Conservation (phyloP, 1,140 invertebrate genomes). For the Trialeurodes vaporariorum region DNA sequence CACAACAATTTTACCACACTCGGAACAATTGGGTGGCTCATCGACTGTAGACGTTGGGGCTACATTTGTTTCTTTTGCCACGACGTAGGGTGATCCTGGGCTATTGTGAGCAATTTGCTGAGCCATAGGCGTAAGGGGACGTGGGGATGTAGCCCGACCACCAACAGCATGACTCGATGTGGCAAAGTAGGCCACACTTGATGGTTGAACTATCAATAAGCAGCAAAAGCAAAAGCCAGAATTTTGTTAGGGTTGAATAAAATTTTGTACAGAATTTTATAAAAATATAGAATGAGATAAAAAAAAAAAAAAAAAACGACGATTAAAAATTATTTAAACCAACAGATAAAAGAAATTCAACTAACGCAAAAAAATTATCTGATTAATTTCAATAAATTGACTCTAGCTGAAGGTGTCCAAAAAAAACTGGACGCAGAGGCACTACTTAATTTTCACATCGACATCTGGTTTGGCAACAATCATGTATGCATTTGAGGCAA, state of each 20-base stretch:
- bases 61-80: conserved; percentile 27
- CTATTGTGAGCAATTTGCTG: conserved; percentile 30
- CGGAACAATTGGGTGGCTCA: conserved; percentile 51
- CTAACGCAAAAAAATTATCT: no score
- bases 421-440: no score
- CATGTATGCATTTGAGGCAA: no score
- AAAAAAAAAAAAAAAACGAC: no score
- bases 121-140: conserved; percentile 35
- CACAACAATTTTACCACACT: conserved; percentile 62
- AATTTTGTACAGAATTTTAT: conserved; percentile 2
- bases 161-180: conserved; percentile 48
- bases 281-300: no score
- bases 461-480: no score
- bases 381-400: no score
- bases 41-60: conserved; percentile 27
- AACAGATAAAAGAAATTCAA: no score
- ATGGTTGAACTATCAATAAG: conserved; percentile 25
- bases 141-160: conserved; percentile 38
- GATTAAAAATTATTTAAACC: no score
- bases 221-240: conserved; percentile 6
- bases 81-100: conserved; percentile 24
- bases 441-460: no score
- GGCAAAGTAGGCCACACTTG: conserved; percentile 46
- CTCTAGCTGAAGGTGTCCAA: no score
- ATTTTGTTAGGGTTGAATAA: background rate